A percentile compares a stretch with the other conserved stretches of the same genome.
phyloP scores from a whole-genome alignment of 2,113 vertebrate species.

The Panthera leo region DNA sequence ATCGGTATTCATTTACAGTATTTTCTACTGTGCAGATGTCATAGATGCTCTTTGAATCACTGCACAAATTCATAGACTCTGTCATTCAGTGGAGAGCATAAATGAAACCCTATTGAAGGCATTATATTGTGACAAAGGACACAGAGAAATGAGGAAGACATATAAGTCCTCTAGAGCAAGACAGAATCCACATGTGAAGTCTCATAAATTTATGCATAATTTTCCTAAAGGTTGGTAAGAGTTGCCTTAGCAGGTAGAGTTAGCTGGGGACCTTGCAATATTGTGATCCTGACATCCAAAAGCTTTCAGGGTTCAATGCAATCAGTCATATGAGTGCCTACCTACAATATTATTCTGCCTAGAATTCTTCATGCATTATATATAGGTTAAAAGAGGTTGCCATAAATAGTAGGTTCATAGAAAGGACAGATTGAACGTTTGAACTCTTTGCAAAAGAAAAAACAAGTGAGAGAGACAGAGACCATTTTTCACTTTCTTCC shows the following conservation, averaged over 20 bases:
- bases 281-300: constrained; percentile 65
- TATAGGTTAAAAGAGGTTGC: constrained; percentile 87
- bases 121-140: constrained; percentile 67
- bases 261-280: constrained; percentile 49
- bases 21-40: constrained; percentile 44
- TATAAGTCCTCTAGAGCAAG: constrained; percentile 41
- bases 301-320: constrained; percentile 77
- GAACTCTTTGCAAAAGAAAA: constrained; percentile 78
- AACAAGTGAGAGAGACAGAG: constrained; percentile 61
- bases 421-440: constrained; percentile 88
- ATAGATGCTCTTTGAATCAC: constrained; percentile 64
- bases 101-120: constrained; percentile 67
- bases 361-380: constrained; percentile 88
- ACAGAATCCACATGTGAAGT: constrained; percentile 49
- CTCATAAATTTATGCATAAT: constrained; percentile 60
- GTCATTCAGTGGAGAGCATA: constrained; percentile 55
- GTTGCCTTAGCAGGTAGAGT: constrained; percentile 60
- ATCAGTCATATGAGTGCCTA: constrained; percentile 79
- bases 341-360: constrained; percentile 82
- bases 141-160: constrained; percentile 46
- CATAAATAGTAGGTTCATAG: constrained; percentile 86
- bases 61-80: constrained; percentile 68
- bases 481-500: constrained; percentile 79
- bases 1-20: constrained; percentile 54
- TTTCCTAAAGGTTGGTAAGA: constrained; percentile 58